These are phyloP conservation scores for Thalassophryne amazonica DNA, from an alignment of 2,797 vertebrate genomes.

Conservation along the genomic window DNA sequence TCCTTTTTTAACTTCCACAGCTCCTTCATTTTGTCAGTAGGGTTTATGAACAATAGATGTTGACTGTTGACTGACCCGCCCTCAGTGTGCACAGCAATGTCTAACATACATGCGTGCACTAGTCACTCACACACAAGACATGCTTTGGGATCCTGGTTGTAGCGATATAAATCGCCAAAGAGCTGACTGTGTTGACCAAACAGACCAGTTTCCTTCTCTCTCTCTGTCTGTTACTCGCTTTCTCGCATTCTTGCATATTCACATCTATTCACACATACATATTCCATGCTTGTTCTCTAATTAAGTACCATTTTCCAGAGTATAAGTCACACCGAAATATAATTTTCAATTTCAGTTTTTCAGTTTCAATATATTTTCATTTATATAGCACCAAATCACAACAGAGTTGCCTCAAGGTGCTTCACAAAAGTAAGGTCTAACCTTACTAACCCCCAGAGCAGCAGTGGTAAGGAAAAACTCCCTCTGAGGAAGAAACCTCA, in stretches of 20 bases:
- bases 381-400: too few relatives aligned
- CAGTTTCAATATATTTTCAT: too few relatives aligned
- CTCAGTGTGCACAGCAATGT: slow-evolving; percentile 3
- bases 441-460: too few relatives aligned
- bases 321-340: too few relatives aligned
- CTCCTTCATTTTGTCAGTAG: slow-evolving; percentile 60
- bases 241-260: slow-evolving; percentile 6
- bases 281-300: background rate
- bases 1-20: slow-evolving; percentile 39
- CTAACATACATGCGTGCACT: slow-evolving; percentile 16
- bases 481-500: too few relatives aligned
- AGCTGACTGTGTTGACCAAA: slow-evolving; percentile 62
- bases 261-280: slow-evolving; percentile 5
- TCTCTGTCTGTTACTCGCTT: slow-evolving; percentile 17
- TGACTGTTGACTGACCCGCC: slow-evolving; percentile 55
- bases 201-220: slow-evolving; percentile 52
- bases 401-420: too few relatives aligned
- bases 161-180: slow-evolving; percentile 68
- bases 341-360: too few relatives aligned
- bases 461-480: too few relatives aligned
- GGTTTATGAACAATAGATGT: slow-evolving; percentile 58
- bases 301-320: too few relatives aligned
- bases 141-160: slow-evolving; percentile 65
- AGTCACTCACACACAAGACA: slow-evolving; percentile 31
- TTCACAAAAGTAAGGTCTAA: too few relatives aligned